Evolutionary conservation across 2,113 vertebrate species (phyloP).

Genomic region (Meriones unguiculatus): DNA sequence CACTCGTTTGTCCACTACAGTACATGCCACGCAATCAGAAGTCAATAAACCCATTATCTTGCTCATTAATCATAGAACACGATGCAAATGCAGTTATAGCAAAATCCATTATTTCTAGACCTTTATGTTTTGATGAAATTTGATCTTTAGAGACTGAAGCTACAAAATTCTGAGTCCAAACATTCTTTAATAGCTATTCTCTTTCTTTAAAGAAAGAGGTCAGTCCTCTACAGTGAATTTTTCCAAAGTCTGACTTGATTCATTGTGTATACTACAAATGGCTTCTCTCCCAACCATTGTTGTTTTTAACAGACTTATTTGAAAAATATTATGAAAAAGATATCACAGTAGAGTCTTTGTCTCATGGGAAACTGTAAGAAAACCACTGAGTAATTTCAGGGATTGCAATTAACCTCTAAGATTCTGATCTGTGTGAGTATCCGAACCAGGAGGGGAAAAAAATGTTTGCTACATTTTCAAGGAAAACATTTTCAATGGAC

Average conservation of each 20-base stretch:
- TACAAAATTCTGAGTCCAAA: background rate
- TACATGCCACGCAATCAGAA: background rate
- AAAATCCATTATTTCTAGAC: background rate
- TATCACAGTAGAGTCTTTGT: background rate
- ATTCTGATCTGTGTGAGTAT: background rate
- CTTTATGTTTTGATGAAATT: background rate
- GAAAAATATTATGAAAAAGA: constrained; percentile 49
- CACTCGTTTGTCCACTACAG: background rate
- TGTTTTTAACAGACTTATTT: constrained; percentile 54
- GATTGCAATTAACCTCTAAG: constrained; percentile 52
- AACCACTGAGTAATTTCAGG: background rate
- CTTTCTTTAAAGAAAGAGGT: constrained; percentile 42
- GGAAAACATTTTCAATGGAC: background rate
- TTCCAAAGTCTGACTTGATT: constrained; percentile 4
- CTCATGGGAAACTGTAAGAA: background rate
- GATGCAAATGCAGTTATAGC: background rate
- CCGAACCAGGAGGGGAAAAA: background rate
- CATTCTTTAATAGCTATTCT: background rate
- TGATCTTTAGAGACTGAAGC: constrained; percentile 12
- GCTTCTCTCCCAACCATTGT: background rate
- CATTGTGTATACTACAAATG: background rate
- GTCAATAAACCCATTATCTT: background rate
- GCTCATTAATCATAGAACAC: constrained; percentile 37
- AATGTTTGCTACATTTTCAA: constrained; percentile 54
- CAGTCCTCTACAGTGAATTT: background rate